Conservation (phyloP, 2,888 invertebrate genomes). For the Drepana falcataria region DNA sequence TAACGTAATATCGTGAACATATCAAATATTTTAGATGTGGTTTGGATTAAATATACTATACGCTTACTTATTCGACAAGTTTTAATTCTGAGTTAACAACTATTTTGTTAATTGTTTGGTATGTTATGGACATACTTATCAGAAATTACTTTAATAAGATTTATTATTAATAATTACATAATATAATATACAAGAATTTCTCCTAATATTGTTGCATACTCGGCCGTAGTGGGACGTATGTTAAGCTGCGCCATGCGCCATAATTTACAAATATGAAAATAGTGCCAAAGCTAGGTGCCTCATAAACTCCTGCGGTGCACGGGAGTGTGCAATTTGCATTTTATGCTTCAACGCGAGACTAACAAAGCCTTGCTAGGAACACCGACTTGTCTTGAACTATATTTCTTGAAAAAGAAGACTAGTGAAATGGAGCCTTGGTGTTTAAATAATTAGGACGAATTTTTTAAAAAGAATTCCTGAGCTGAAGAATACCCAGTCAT, state of each 20-base stretch:
- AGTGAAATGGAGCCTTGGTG: background rate
- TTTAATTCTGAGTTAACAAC: no score
- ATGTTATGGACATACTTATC: no score
- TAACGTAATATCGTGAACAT: no score
- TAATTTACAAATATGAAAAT: slow-evolving; percentile 42
- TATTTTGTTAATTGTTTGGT: no score
- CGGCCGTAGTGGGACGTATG: slow-evolving; percentile 7
- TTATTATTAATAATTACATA: no score
- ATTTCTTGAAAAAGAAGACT: slow-evolving; percentile 1
- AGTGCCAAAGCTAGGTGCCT: slow-evolving; percentile 36
- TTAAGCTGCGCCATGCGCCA: slow-evolving; percentile 13
- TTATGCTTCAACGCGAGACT: slow-evolving; percentile 45
- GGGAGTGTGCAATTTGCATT: slow-evolving; percentile 50
- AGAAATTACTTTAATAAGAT: no score
- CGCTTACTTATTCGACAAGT: no score
- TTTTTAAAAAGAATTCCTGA: no score
- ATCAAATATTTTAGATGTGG: background rate
- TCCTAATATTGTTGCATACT: background rate
- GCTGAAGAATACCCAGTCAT: no score
- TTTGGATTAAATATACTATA: no score
- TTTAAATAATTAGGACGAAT: background rate
- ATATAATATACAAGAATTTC: no score
- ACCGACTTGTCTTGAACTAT: slow-evolving; percentile 5
- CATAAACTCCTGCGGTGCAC: slow-evolving; percentile 39
- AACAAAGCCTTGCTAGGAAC: slow-evolving; percentile 34